phyloP scores from a whole-genome alignment of 2,888 invertebrate species.

The Clistopyga incitator region DNA sequence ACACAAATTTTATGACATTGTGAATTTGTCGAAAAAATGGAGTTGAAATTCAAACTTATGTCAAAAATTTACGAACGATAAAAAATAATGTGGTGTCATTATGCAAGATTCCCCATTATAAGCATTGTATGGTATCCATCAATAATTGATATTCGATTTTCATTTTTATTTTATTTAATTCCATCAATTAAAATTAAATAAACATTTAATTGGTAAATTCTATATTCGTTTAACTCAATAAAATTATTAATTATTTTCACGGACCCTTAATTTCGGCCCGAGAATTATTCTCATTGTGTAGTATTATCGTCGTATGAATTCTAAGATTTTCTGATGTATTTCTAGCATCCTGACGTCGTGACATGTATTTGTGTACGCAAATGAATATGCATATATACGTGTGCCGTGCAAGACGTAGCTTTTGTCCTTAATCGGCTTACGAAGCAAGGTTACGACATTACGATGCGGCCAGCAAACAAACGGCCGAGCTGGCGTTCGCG shows the following conservation, averaged over 20 bases:
- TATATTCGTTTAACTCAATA: neutral
- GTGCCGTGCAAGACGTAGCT: conserved; percentile 1
- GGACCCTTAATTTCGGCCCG: neutral
- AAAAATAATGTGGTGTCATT: no score
- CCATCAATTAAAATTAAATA: neutral
- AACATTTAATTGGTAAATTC: neutral
- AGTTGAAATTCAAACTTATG: no score
- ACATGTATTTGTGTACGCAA: neutral
- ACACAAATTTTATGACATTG: no score
- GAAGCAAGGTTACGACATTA: conserved; percentile 55
- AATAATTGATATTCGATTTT: neutral
- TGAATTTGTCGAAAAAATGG: no score
- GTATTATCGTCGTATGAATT: neutral
- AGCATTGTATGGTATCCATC: no score
- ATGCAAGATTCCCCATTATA: no score
- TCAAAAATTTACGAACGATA: no score
- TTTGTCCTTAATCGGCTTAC: conserved; percentile 52
- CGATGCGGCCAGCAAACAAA: conserved; percentile 59
- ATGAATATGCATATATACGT: neutral
- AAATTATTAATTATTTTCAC: no score
- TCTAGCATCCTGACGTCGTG: neutral
- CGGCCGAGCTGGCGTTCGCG: conserved; percentile 46
- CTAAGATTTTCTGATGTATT: neutral
- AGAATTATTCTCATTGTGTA: neutral
- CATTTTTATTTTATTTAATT: neutral